Percentiles rank a stretch among this genome's conserved stretches.
phyloP scores from a whole-genome alignment of 2,888 invertebrate species.

The Lasioglossum malachurum region DNA sequence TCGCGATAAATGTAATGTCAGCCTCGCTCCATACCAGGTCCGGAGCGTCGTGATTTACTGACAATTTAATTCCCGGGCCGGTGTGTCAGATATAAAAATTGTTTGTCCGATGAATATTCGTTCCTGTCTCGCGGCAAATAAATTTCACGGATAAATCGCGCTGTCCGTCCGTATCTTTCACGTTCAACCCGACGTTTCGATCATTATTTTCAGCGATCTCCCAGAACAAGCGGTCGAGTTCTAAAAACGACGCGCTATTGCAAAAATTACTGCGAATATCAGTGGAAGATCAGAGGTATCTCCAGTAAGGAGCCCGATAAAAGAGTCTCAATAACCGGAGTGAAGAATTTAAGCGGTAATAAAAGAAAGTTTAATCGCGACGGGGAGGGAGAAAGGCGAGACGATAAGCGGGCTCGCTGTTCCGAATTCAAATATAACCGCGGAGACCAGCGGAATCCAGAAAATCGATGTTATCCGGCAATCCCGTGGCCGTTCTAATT shows the following conservation, averaged over 20 bases:
- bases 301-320: background rate
- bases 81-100: background rate
- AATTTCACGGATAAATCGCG: background rate
- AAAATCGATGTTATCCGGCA: constrained; percentile 32
- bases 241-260: background rate
- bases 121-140: background rate
- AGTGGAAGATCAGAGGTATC: background rate
- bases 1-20: background rate
- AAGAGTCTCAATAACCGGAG: no score
- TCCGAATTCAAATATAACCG: constrained; percentile 30
- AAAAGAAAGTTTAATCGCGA: background rate
- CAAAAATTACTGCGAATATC: background rate
- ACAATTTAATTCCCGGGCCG: background rate
- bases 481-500: constrained; percentile 35
- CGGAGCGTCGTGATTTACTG: background rate
- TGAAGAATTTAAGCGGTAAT: background rate
- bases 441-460: constrained; percentile 3
- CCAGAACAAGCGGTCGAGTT: background rate
- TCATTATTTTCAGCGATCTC: background rate
- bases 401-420: background rate
- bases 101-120: constrained; percentile 7
- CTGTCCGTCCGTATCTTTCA: background rate
- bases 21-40: background rate
- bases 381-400: background rate
- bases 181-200: background rate